Conservation (phyloP, 2,888 invertebrate species). For the Acanthosepion pharaonis region DNA sequence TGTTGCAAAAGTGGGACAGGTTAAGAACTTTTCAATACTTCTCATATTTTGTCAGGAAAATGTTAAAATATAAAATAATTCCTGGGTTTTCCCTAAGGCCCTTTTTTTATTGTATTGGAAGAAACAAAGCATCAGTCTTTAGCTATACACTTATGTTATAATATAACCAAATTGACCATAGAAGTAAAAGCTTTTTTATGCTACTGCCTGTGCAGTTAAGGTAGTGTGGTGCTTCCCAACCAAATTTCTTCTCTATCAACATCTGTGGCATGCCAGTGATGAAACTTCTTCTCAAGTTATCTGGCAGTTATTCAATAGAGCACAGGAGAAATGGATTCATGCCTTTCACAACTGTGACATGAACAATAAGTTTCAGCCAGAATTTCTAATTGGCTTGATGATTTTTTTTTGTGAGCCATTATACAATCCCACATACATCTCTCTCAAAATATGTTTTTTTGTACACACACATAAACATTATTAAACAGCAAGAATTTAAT, state of each 20-base stretch:
- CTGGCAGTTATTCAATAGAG: background rate
- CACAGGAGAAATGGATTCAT: background rate
- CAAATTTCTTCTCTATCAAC: background rate
- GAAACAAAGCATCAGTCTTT: too few species aligned
- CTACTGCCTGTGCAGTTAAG: too few species aligned
- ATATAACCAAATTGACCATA: too few species aligned
- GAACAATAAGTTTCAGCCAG: background rate
- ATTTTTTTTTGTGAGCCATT: background rate
- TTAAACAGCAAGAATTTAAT: background rate
- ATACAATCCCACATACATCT: background rate
- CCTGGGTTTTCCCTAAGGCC: too few species aligned
- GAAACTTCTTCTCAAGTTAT: background rate
- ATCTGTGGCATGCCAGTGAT: background rate
- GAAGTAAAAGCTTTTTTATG: too few species aligned
- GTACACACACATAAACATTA: background rate
- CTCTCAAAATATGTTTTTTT: too few species aligned
- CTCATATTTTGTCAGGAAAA: background rate
- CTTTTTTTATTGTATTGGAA: too few species aligned
- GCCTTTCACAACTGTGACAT: background rate
- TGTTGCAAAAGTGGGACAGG: too few species aligned
- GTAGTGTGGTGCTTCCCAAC: background rate
- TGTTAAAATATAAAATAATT: too few species aligned
- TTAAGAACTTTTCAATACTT: too few species aligned
- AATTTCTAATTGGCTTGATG: background rate
- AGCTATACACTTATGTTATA: too few species aligned